A percentile compares a stretch with the other conserved stretches of the same genome.
Evolutionary conservation across 2,888 invertebrate species (phyloP).

Genomic region (Theodoxus fluviatilis): DNA sequence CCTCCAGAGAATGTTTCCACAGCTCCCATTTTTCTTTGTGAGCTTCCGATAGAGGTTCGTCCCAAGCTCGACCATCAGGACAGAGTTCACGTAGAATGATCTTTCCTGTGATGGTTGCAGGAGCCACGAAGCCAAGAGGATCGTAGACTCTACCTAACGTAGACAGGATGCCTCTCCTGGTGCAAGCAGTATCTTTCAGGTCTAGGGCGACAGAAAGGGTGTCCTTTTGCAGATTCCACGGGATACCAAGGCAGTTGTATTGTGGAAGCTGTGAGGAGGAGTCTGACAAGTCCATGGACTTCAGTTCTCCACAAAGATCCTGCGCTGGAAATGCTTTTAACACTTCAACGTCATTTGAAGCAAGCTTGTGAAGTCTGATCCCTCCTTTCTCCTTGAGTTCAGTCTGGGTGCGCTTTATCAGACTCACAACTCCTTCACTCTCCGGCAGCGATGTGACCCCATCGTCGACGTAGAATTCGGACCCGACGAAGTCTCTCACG

Average conservation of each 20-base stretch:
- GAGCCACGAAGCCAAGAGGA: slow-evolving; percentile 25
- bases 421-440: slow-evolving; percentile 27
- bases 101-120: slow-evolving; percentile 21
- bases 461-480: slow-evolving; percentile 40
- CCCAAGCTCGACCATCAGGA: not conserved
- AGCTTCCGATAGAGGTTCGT: not conserved
- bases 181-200: slow-evolving; percentile 11
- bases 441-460: slow-evolving; percentile 30
- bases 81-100: slow-evolving; percentile 15
- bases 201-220: slow-evolving; percentile 1
- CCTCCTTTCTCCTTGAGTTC: slow-evolving; percentile 28
- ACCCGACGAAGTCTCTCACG: slow-evolving; percentile 30
- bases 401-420: slow-evolving; percentile 34
- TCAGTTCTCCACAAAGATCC: slow-evolving; percentile 25
- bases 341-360: slow-evolving; percentile 31
- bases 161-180: slow-evolving; percentile 25
- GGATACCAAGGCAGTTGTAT: slow-evolving; percentile 26
- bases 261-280: slow-evolving; percentile 21
- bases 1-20: slow-evolving; percentile 19
- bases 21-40: slow-evolving; percentile 11
- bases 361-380: slow-evolving; percentile 36
- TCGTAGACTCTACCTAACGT: slow-evolving; percentile 26
- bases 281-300: slow-evolving; percentile 20
- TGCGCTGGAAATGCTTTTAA: slow-evolving; percentile 27
- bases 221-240: slow-evolving; percentile 24